A percentile compares a stretch with the other conserved stretches of the same genome.
These are phyloP conservation scores for Mesorhabditis sp. DNA, from an alignment of 2,888 invertebrate species.

Conservation along the genomic window DNA sequence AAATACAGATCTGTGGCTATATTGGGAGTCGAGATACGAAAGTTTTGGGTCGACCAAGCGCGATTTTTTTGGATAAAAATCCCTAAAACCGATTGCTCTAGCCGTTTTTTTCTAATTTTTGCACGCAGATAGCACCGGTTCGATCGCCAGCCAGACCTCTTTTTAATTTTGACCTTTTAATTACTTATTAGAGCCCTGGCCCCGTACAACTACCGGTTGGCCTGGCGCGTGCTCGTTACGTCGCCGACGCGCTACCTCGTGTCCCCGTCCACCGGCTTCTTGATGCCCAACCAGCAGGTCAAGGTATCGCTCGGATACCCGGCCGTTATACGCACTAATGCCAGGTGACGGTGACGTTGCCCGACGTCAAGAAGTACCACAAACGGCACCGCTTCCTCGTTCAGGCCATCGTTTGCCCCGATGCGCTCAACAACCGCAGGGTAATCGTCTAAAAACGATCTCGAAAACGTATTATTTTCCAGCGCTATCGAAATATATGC, in stretches of 20 bases:
- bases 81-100: no score
- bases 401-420: not conserved
- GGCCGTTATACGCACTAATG: not conserved
- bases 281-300: not conserved
- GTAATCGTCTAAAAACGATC: not conserved
- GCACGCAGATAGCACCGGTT: no score
- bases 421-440: slow-evolving; percentile 1
- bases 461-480: no score
- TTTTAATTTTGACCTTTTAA: no score
- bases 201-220: not conserved
- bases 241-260: slow-evolving; percentile 8
- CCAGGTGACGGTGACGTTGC: not conserved
- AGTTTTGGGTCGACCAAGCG: no score
- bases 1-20: no score
- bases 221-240: not conserved
- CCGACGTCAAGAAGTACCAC: slow-evolving; percentile 1
- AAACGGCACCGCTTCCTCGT: slow-evolving; percentile 2
- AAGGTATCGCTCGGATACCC: not conserved
- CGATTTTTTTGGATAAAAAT: no score
- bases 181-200: no score
- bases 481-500: no score
- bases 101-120: no score
- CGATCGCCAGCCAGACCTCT: no score
- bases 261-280: slow-evolving; percentile 6
- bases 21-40: no score